Percentiles rank a stretch among this genome's conserved stretches.
phyloP scores from a whole-genome alignment of 2,797 vertebrate genomes.

The Hozukius guyotensis region DNA sequence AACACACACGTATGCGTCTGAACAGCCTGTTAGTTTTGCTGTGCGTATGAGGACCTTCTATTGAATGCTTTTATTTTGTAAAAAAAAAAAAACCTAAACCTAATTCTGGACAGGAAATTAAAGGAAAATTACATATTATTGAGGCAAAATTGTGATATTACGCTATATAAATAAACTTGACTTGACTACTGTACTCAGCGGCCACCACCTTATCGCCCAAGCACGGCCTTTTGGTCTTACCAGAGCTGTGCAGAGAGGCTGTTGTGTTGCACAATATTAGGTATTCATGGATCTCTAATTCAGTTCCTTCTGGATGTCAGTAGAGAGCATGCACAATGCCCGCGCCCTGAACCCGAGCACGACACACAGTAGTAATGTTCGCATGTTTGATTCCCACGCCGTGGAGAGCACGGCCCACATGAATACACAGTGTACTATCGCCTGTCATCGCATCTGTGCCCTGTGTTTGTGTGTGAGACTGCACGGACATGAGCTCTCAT shows the following conservation, averaged over 20 bases:
- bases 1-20: too few species aligned
- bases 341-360: background rate
- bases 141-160: background rate
- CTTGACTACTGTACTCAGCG: background rate
- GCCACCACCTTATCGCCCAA: background rate
- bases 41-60: background rate
- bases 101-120: background rate
- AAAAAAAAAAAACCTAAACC: background rate
- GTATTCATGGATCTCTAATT: slow-evolving; percentile 41
- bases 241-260: background rate
- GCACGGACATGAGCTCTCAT: background rate
- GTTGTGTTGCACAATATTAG: slow-evolving; percentile 4
- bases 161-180: background rate
- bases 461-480: background rate
- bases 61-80: background rate
- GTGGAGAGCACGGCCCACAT: background rate
- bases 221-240: background rate
- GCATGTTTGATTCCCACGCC: slow-evolving; percentile 28
- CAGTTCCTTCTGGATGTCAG: slow-evolving; percentile 40
- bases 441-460: background rate
- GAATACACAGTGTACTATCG: background rate
- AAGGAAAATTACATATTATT: background rate
- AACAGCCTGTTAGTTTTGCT: background rate
- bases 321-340: background rate
- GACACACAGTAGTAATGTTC: background rate